Evolutionary conservation across 1,140 invertebrate species (phyloP), one percentile per base, ranked within the genome.

Genomic region (Drosophila orosa): DNA sequence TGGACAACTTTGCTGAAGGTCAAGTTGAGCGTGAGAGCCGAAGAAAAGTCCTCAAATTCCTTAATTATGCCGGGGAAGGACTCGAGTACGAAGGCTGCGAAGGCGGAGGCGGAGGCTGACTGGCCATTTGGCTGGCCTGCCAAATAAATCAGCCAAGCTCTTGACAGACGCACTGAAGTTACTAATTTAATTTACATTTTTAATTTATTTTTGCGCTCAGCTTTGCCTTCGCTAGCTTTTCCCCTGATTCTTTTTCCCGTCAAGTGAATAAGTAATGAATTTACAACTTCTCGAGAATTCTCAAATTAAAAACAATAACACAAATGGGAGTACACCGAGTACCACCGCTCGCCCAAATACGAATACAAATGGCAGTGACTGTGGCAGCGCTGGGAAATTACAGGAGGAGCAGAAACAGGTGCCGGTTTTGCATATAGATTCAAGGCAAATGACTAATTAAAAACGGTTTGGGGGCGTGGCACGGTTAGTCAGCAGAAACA

Each of bases 241-340:
- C 39, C 50, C 59, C 74, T 55, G 67, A 65, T 72, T 69, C 60
- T 37, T 56, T 54, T 67, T 44, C 45, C 85, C 80, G 85, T 89
- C 84, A 89, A 89, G 84, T 84, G 84, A 89, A 89, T 89, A 89
- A 89, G 84, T 89, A 89, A 89, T 89, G 84, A 89, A 89, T 89
- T 89, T 90, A 90, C 81, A 89, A 89, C 84, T 89, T 89, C 77
- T 80, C 69, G 87, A 89, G 84, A 89, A 89, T 89, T 89, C 68
- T 89, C 84, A 89, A 89, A 89, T 89, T 89, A 89, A 89, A 87
- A 89, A 89, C 84, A 89, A 89, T 89, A 89, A 89, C 84, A 89
- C 79, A 79, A 86, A 83, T 79, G 82, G 74, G 65, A 65, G 59
- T 58, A 55, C 61, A 54, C 68, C 67, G 66, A 80, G n/a, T n/a